Percentiles rank a stretch among this genome's conserved stretches.
Evolutionary conservation across 2,113 vertebrate genomes (phyloP).

Genomic region (Todiramphus saurophagus): DNA sequence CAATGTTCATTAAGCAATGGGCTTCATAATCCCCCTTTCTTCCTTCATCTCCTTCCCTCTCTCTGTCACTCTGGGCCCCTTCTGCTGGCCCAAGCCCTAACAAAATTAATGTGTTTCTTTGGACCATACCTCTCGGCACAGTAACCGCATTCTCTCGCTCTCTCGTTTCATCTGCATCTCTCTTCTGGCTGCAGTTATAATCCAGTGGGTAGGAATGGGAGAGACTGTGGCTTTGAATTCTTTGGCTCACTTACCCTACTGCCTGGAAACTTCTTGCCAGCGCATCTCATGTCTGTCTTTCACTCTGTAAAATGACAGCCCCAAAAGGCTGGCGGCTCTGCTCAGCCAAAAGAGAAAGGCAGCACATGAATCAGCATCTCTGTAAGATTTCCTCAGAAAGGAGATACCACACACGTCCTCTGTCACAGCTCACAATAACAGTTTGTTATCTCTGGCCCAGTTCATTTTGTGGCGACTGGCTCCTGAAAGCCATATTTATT

Average conservation of each 20-base stretch:
- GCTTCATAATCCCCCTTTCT: not conserved
- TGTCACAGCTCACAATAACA: not conserved
- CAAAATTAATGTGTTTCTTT: not conserved
- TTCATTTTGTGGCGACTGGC: not conserved
- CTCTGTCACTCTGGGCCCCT: not conserved
- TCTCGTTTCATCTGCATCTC: constrained; percentile 1
- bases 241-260: not conserved
- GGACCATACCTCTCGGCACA: not conserved
- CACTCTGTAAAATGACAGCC: not conserved
- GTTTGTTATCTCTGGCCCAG: not conserved
- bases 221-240: constrained; percentile 29
- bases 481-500: not conserved
- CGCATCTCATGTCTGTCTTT: not conserved
- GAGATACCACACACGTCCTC: not conserved
- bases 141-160: not conserved
- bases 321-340: not conserved
- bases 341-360: not conserved
- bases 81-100: not conserved
- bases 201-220: not conserved
- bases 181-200: not conserved
- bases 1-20: not conserved
- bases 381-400: not conserved
- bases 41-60: not conserved
- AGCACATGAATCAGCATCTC: not conserved
- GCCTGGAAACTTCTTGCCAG: not conserved